Percentiles rank a stretch among this genome's conserved stretches.
Evolutionary conservation across 2,888 invertebrate species (phyloP).

Genomic region (Stomorhina lunata): DNA sequence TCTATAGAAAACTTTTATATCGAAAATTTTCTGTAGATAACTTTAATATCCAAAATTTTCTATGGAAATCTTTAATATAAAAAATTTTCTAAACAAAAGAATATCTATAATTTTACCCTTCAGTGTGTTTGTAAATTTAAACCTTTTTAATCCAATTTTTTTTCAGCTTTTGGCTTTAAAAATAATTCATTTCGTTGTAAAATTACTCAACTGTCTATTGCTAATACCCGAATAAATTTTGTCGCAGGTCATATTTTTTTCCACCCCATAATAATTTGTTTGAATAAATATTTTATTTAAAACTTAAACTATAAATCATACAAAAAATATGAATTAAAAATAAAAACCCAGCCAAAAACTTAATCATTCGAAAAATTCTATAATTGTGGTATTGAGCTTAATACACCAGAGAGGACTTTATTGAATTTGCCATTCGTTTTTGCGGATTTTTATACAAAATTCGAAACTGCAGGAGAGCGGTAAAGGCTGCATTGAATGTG

Average conservation of each 20-base stretch:
- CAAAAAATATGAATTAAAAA: not conserved
- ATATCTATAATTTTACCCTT: no score
- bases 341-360: conserved; percentile 49
- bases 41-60: no score
- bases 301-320: not conserved
- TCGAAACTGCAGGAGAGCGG: not conserved
- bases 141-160: not conserved
- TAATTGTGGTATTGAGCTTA: conserved; percentile 58
- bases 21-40: no score
- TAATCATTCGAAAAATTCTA: conserved; percentile 59
- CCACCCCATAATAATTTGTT: not conserved
- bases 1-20: no score
- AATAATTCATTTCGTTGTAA: no score
- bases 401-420: conserved; percentile 50
- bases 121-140: conserved; percentile 2
- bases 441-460: not conserved
- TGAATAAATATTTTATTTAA: conserved; percentile 11
- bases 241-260: conserved; percentile 22
- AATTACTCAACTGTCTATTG: not conserved
- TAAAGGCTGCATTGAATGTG: not conserved
- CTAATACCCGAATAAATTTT: conserved; percentile 3
- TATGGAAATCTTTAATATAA: no score
- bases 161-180: not conserved
- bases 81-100: no score
- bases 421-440: conserved; percentile 38